Conservation (phyloP, 2,797 vertebrate genomes). For the Dendrocincla tyrannina region DNA sequence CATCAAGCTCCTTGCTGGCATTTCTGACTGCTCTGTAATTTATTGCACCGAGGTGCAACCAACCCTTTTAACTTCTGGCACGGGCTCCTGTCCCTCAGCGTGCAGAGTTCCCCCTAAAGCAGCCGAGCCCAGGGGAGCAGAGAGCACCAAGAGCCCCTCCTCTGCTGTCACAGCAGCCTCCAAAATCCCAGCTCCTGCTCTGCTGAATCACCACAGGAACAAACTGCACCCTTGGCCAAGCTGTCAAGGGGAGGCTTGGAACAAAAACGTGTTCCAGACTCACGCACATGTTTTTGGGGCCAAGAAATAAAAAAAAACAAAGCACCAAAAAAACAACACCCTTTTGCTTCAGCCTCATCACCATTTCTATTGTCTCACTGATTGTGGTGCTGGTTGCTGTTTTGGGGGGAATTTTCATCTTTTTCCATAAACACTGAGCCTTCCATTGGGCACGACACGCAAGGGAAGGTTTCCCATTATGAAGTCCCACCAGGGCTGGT, state of each 20-base stretch:
- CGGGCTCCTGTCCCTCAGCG: rapidly evolving
- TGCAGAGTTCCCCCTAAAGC: not conserved
- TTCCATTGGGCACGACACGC: not conserved
- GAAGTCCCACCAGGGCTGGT: not conserved
- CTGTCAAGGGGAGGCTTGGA: not conserved
- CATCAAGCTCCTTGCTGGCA: slow-evolving; percentile 11
- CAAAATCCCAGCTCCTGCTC: not conserved
- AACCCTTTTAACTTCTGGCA: not conserved
- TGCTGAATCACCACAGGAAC: not conserved
- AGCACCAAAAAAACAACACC: too few species aligned
- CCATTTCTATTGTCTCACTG: not conserved
- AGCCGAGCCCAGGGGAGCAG: not conserved
- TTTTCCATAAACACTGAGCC: not conserved
- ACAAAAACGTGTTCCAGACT: not conserved
- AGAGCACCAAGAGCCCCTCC: not conserved
- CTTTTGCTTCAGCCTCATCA: not conserved
- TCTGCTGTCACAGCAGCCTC: not conserved
- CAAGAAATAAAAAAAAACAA: not conserved
- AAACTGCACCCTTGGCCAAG: not conserved
- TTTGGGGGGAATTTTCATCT: not conserved
- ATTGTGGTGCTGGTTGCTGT: not conserved
- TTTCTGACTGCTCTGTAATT: slow-evolving; percentile 16
- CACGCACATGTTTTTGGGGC: not conserved
- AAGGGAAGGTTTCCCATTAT: not conserved
- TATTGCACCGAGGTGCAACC: slow-evolving; percentile 10